Evolutionary conservation across 53 echinoderm and acorn worm species (phyloP).

Genomic region (Arbacia lixula): DNA sequence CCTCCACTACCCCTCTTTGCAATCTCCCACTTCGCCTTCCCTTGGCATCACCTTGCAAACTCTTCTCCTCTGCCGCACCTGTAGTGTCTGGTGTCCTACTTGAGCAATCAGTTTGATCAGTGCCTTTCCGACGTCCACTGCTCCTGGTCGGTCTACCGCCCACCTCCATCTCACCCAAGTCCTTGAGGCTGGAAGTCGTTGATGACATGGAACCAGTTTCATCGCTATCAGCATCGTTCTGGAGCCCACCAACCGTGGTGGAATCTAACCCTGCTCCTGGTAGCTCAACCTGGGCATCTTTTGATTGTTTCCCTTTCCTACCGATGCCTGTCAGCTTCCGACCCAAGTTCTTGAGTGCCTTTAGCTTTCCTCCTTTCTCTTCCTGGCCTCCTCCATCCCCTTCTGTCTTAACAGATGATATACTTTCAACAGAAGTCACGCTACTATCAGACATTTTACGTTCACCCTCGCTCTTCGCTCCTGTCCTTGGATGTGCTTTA

Average conservation of each 20-base stretch:
- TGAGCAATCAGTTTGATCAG: not conserved
- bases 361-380: conserved; percentile 2
- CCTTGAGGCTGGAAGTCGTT: conserved; percentile 54
- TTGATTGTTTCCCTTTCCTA: not conserved
- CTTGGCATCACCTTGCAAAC: not conserved
- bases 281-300: not conserved
- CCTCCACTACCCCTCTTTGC: not conserved
- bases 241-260: conserved; percentile 28
- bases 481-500: conserved; percentile 53
- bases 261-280: too few relatives aligned
- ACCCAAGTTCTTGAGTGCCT: not conserved
- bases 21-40: not conserved
- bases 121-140: conserved; percentile 41
- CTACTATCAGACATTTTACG: conserved; percentile 34
- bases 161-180: conserved; percentile 15
- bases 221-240: conserved; percentile 66
- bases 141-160: conserved; percentile 12
- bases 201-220: conserved; percentile 72
- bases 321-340: conserved; percentile 1
- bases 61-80: conserved; percentile 18
- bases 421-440: conserved; percentile 23
- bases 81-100: conserved; percentile 24
- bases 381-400: not conserved
- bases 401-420: conserved; percentile 29
- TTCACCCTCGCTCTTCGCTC: conserved; percentile 14